Base-by-base conservation (phyloP, 2,888 invertebrate species). In the Ornithoptera priamus region DNA sequence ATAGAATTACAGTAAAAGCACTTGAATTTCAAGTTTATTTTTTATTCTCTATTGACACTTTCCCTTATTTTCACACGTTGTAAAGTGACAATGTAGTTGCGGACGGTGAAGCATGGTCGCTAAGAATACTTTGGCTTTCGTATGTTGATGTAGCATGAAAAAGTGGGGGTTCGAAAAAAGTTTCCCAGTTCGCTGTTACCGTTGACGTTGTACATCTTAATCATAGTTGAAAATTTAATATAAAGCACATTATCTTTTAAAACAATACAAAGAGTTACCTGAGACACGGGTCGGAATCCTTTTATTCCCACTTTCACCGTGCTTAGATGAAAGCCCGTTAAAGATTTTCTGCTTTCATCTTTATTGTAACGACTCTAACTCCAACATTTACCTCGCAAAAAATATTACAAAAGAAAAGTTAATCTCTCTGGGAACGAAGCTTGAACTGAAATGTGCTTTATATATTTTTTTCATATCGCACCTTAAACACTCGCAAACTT, bases 341-440 rank as follows among this genome's bases (percentile, higher is more conserved):
- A 62, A 62, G 65, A 58, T 66, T 62, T 69, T 62, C 50, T 39
- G 22, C 58, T 69, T 60, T 62, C 66, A 66, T 69, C 62, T 70
- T 66, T 70, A 66, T 65, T 62, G 62, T 70, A 62, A 66, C 69
- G 62, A 66, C 50, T 70, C 59, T 30, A 66, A 66, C 50, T 70
- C 59, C 46, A 66, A 65, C 36, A 66, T 30, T 50, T 59, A 58
- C 50, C 58, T 50, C 58, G 20, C 58, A 65, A 69, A 69, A 70
- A 66, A 66, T 59, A 53, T 66, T 59, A 70, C 62, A 70, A 63
- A 69, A 62, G 58, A 50, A 61, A 69, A 66, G 69, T 70, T 66
- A 70, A 70, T 70, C 69, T 62, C 62, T 66, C 66, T 50, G 30
- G 59, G 62, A 62, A 53, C 20, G 66, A 50, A 65, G 46, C 24